Percentiles rank a stretch among this genome's conserved stretches.
Conservation (phyloP, 2,888 invertebrate species). For the Parascotia fuliginaria region DNA sequence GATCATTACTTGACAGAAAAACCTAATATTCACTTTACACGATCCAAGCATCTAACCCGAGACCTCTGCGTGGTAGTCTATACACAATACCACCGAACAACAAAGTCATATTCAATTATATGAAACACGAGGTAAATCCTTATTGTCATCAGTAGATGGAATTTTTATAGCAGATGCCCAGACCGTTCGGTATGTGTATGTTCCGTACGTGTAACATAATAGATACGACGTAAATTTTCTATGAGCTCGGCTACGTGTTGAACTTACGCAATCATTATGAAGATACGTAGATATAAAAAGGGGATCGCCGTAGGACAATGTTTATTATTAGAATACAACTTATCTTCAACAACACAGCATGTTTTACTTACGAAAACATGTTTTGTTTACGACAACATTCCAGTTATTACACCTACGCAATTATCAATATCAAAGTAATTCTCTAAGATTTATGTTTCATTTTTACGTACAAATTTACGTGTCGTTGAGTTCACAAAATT, state of each 20-base stretch:
- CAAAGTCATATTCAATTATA: too few species aligned
- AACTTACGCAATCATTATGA: conserved; percentile 10
- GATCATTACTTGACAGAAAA: too few species aligned
- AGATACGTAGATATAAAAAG: neutral
- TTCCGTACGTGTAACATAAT: conserved; percentile 17
- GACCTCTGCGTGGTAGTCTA: too few species aligned
- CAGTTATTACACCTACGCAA: neutral
- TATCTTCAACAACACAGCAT: too few species aligned
- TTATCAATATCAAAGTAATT: conserved; percentile 8
- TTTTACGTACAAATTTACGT: conserved; percentile 25
- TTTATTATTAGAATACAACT: too few species aligned
- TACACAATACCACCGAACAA: too few species aligned
- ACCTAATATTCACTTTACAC: too few species aligned
- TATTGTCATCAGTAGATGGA: conserved; percentile 34
- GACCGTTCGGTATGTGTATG: too few species aligned
- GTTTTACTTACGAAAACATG: too few species aligned
- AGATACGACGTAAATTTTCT: conserved; percentile 32
- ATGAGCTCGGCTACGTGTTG: conserved; percentile 16
- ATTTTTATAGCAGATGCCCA: conserved; percentile 34
- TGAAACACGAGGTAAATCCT: neutral
- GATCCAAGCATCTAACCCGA: too few species aligned
- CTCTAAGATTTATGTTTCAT: conserved; percentile 14
- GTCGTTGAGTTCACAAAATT: conserved; percentile 21
- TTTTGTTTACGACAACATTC: too few species aligned
- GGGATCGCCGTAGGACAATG: neutral